Percentiles rank a stretch among this genome's conserved stretches.
These are phyloP conservation scores for Nyleta sp. DNA, from an alignment of 2,888 invertebrate genomes.

Conservation along the genomic window DNA sequence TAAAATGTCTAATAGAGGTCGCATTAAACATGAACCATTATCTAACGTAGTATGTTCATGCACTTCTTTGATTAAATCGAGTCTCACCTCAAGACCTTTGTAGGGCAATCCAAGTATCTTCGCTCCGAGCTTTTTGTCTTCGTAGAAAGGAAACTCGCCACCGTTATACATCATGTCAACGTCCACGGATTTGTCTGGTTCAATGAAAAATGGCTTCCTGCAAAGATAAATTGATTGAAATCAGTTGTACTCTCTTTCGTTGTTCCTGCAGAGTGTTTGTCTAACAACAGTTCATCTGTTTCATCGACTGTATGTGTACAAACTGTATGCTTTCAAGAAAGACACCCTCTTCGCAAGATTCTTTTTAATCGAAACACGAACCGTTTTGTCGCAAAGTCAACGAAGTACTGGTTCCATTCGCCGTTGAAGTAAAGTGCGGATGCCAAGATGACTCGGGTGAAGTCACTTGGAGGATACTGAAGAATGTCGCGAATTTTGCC, in stretches of 20 bases:
- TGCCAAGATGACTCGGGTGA: conserved; percentile 86
- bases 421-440: conserved; percentile 89
- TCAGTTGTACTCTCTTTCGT: not conserved
- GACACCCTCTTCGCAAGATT: no score
- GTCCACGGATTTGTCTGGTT: conserved; percentile 74
- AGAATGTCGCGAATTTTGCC: conserved; percentile 86
- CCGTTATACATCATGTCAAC: conserved; percentile 88
- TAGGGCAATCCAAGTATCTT: conserved; percentile 89
- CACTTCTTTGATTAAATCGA: not conserved
- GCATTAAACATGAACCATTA: no score
- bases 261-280: not conserved
- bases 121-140: conserved; percentile 83
- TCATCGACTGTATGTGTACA: no score
- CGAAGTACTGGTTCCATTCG: conserved; percentile 87
- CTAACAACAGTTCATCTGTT: no score
- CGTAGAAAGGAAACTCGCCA: conserved; percentile 85
- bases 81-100: conserved; percentile 85
- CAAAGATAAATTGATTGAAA: not conserved
- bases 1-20: no score
- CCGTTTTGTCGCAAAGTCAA: conserved; percentile 84
- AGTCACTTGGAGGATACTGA: conserved; percentile 83
- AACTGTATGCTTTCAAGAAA: no score
- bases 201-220: conserved; percentile 84
- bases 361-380: conserved; percentile 73
- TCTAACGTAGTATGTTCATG: not conserved